phyloP scores from a whole-genome alignment of 2,113 vertebrate species.

The Lethenteron reissneri region DNA sequence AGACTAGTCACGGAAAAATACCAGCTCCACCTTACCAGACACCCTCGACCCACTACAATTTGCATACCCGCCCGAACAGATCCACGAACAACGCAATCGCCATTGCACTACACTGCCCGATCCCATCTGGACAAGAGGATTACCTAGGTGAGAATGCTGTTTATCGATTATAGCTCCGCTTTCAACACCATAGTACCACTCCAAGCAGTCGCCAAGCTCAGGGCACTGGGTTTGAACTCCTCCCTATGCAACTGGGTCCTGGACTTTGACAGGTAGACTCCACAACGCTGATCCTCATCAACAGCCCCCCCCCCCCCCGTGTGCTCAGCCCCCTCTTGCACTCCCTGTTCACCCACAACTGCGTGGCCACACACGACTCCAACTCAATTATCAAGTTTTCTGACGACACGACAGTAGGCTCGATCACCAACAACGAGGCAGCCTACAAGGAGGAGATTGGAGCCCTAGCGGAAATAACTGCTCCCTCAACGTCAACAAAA shows the following conservation, averaged over 20 bases:
- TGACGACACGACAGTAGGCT: neutral
- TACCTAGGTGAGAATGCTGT: neutral
- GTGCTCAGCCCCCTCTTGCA: neutral
- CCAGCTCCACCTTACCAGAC: neutral
- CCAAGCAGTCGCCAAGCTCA: neutral
- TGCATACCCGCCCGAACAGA: neutral
- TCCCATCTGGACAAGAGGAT: neutral
- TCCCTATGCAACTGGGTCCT: slow-evolving; percentile 1
- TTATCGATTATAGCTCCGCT: neutral
- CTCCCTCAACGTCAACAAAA: neutral
- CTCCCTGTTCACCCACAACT: neutral
- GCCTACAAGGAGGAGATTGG: neutral
- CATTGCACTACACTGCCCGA: neutral
- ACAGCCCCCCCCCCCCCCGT: neutral
- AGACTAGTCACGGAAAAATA: neutral
- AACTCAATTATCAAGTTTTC: neutral
- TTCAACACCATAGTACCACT: neutral
- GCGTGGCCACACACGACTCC: neutral
- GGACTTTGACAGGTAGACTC: neutral
- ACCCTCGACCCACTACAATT: slow-evolving; percentile 1
- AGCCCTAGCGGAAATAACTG: neutral
- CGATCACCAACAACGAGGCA: neutral
- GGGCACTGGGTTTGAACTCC: neutral
- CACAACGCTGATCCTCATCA: neutral
- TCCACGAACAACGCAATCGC: neutral